Evolutionary conservation across 2,113 vertebrate species (phyloP), one percentile per base, ranked within the genome.

Genomic region (Felis catus): DNA sequence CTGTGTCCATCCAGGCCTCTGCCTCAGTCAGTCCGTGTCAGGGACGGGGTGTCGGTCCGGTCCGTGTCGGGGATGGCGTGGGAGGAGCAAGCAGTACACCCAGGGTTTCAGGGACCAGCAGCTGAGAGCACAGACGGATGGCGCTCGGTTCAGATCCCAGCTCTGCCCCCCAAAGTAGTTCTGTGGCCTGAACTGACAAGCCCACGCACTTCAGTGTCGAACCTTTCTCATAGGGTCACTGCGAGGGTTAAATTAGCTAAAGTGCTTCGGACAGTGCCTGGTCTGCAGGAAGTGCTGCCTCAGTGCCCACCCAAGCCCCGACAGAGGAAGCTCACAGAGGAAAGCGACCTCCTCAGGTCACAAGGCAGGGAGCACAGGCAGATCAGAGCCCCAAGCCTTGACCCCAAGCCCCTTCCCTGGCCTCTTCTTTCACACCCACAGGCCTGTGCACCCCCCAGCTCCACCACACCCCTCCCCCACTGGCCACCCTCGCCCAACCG

Each of bases 271-370:
- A 16, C 39, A 25, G 29, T 25, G 19, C 65, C 70, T 11, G 29
- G 78, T 61, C 25, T 0, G 16, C 11, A 10, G 41, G 1, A 3
- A 15, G 25, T 1, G 21, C 61, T 1, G 0, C 33, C 31, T 8
- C 9, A 2, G 29, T 41, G 45, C 12, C 10, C 1, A 2, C 23
- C 65, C 14, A 31, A 19, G 45, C 0, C 5, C 61, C 4, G 29
- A 79, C n/a, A 82, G 9, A 11, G 31, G 3, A 2, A 8, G 71
- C 63, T 61, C 76, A n/a, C 78, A 15, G 61, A 36, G 41, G 16
- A 33, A 21, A 11, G 41, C 0, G 66, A 10, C 41, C 45, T 14
- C n/a, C 66, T 0, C 27, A 12, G 74, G 71, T 36, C 4, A 6
- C 11, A 0, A 9, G 0, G 5, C 68, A 23, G n/a, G 71, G 84